These are phyloP conservation scores for Monarcha castaneiventris DNA, from an alignment of 2,113 vertebrate species.

Conservation along the genomic window DNA sequence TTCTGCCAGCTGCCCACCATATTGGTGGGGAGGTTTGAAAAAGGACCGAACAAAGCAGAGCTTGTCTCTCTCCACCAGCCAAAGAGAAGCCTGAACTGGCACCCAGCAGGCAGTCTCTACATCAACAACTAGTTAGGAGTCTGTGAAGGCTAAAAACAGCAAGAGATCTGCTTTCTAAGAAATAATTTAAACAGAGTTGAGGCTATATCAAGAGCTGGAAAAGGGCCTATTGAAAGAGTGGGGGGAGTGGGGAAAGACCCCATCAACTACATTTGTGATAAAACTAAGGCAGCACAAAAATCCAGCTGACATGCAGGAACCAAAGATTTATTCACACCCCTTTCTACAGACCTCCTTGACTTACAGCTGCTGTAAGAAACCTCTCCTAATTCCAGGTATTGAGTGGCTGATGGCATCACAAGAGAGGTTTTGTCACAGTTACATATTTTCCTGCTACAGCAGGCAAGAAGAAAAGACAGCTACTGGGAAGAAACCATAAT, in stretches of 20 bases:
- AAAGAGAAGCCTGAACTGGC: neutral
- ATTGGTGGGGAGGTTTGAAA: neutral
- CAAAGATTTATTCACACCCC: neutral
- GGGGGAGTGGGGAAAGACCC: fast-evolving
- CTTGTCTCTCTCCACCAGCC: slow-evolving; percentile 1
- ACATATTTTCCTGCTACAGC: neutral
- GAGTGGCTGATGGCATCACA: neutral
- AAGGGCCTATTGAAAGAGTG: neutral
- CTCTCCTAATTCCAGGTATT: neutral
- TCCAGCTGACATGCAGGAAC: neutral
- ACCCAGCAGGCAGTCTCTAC: slow-evolving; percentile 35
- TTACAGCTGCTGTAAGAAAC: neutral
- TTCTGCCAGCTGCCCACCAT: slow-evolving; percentile 31
- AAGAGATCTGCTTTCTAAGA: neutral
- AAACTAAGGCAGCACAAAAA: neutral
- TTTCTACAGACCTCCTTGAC: neutral
- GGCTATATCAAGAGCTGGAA: neutral
- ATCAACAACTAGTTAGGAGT: slow-evolving; percentile 6
- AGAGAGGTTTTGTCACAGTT: neutral
- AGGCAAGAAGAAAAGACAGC: neutral
- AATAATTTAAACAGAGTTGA: slow-evolving; percentile 9
- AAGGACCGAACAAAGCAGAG: slow-evolving; percentile 1
- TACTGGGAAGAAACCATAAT: neutral
- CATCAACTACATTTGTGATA: neutral
- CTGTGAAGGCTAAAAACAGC: neutral